A percentile compares a stretch with the other conserved stretches of the same genome.
These are phyloP conservation scores for Parasteatoda lunata DNA, from an alignment of 2,888 invertebrate species.

Conservation along the genomic window DNA sequence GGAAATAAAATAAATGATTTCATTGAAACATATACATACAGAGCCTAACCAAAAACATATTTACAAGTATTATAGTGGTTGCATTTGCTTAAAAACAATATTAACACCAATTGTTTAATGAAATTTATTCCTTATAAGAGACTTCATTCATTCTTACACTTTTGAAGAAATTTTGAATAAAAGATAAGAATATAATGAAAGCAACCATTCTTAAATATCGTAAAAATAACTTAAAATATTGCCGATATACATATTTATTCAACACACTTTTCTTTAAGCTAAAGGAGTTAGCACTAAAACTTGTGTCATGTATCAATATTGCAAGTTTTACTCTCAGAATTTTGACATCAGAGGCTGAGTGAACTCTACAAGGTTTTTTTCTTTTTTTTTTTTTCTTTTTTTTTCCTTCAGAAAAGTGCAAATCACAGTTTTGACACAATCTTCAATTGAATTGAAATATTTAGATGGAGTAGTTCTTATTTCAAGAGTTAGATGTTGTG, in stretches of 20 bases:
- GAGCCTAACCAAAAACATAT: neutral
- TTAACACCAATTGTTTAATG: too few species aligned
- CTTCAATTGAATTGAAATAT: neutral
- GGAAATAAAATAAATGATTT: neutral
- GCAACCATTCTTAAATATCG: too few species aligned
- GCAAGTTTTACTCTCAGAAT: neutral
- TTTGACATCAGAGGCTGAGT: neutral
- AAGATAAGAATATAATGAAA: too few species aligned
- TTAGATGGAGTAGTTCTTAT: neutral
- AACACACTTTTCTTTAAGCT: neutral
- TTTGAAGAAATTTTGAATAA: too few species aligned
- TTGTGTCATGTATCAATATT: neutral
- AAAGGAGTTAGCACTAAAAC: neutral
- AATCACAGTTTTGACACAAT: neutral
- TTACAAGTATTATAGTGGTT: neutral
- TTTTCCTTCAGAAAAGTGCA: neutral
- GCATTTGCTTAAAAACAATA: neutral
- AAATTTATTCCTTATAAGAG: too few species aligned
- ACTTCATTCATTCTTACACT: too few species aligned
- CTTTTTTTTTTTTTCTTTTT: neutral
- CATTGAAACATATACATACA: neutral
- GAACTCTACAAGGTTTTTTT: neutral
- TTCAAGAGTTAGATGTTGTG: conserved; percentile 37
- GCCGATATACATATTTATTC: neutral
- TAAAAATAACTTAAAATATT: neutral